phyloP scores from a whole-genome alignment of 1,140 invertebrate genomes.

The Danaus plexippus region DNA sequence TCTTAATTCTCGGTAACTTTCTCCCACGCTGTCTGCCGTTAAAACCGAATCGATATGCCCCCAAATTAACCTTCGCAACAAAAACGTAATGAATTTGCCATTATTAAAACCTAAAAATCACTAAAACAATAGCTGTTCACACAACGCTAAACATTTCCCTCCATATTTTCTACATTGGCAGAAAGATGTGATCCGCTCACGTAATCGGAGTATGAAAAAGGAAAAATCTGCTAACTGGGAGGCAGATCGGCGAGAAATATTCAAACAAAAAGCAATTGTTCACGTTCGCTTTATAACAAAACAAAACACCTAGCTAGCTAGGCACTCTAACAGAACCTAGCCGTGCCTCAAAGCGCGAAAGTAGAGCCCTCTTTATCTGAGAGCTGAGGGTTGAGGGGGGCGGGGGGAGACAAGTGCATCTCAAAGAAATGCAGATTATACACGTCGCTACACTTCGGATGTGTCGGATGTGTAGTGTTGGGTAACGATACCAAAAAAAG shows the following conservation, averaged over 20 bases:
- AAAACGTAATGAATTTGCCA: no score
- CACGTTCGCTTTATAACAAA: constrained; percentile 40
- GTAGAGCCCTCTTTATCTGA: constrained; percentile 64
- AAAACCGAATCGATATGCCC: no score
- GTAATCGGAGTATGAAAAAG: constrained; percentile 8
- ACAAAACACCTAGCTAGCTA: constrained; percentile 48
- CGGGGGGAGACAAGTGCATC: constrained; percentile 61
- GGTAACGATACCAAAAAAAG: constrained; percentile 9
- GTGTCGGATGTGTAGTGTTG: constrained; percentile 54
- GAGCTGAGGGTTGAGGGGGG: constrained; percentile 32
- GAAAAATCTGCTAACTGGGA: constrained; percentile 7
- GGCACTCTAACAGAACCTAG: constrained; percentile 56
- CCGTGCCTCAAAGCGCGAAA: constrained; percentile 61
- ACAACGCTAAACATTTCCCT: no score
- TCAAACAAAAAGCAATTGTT: constrained; percentile 41
- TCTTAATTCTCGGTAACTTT: no score
- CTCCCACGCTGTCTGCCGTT: no score
- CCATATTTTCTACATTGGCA: no score
- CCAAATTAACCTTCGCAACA: no score
- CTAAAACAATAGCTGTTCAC: not conserved
- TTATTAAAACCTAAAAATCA: not conserved
- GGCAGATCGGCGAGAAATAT: constrained; percentile 27
- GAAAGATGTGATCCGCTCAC: no score
- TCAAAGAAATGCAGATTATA: constrained; percentile 72
- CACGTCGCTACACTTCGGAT: constrained; percentile 68